Conservation (phyloP, 2,888 invertebrate genomes). For the Thumatha senex region DNA sequence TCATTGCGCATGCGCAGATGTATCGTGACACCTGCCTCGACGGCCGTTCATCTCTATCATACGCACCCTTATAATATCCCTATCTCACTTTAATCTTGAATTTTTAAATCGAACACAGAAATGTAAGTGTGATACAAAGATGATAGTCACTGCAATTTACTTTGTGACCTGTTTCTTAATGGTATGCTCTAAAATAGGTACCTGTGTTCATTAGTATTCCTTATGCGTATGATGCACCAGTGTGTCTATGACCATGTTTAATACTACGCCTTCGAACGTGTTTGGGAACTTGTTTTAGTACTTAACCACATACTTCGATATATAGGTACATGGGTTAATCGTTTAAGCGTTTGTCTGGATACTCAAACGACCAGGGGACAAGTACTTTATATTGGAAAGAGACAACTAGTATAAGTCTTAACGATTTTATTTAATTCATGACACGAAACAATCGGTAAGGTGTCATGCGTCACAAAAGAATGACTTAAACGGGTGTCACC, state of each 20-base stretch:
- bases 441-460: too few relatives aligned
- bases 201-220: conserved; percentile 71
- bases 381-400: neutral
- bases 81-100: conserved; percentile 54
- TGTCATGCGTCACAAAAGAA: too few relatives aligned
- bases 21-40: conserved; percentile 76
- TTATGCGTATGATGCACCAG: conserved; percentile 48
- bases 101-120: conserved; percentile 72
- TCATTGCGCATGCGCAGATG: conserved; percentile 77
- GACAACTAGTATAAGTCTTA: neutral
- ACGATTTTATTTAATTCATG: neutral
- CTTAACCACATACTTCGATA: conserved; percentile 36
- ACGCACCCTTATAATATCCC: conserved; percentile 43
- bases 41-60: conserved; percentile 56
- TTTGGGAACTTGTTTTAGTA: conserved; percentile 61
- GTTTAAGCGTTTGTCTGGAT: conserved; percentile 44
- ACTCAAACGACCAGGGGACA: conserved; percentile 18
- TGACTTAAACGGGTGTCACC: too few relatives aligned
- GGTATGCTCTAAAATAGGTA: conserved; percentile 71
- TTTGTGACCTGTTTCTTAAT: conserved; percentile 77
- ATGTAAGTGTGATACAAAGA: conserved; percentile 51
- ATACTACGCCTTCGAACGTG: conserved; percentile 52
- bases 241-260: conserved; percentile 64
- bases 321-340: conserved; percentile 45
- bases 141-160: conserved; percentile 64